These are phyloP conservation scores for Ginglymostoma cirratum DNA, from an alignment of 2,113 vertebrate species.

Conservation along the genomic window DNA sequence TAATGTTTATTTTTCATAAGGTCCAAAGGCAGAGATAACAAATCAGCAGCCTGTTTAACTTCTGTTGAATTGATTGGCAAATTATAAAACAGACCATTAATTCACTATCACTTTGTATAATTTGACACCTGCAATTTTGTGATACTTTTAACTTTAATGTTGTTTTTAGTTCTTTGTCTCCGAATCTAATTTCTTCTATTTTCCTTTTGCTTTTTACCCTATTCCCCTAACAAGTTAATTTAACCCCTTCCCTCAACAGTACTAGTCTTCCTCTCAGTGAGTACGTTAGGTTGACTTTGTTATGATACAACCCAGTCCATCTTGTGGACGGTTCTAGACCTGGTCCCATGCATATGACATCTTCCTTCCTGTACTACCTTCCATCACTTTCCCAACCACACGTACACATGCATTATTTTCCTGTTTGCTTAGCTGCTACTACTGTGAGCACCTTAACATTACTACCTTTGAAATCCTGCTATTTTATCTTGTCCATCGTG, in stretches of 20 bases:
- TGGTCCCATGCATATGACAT: neutral
- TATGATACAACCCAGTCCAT: too few species aligned
- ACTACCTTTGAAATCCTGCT: neutral
- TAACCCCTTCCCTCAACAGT: neutral
- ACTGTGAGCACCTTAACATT: neutral
- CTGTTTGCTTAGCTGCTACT: neutral
- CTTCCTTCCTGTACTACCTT: neutral
- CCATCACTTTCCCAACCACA: neutral
- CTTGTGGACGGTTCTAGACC: neutral
- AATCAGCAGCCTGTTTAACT: neutral
- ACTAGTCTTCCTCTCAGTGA: neutral
- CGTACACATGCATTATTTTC: neutral
- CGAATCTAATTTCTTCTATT: neutral
- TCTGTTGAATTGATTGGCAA: neutral
- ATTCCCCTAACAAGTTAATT: neutral
- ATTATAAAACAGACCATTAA: neutral
- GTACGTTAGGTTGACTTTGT: neutral
- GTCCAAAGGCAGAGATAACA: neutral
- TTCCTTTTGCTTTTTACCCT: neutral
- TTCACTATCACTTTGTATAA: neutral
- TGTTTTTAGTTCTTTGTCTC: neutral
- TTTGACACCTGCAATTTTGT: neutral
- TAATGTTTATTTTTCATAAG: neutral
- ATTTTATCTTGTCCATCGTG: neutral
- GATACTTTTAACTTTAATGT: neutral